Percentiles rank a stretch among this genome's conserved stretches.
Evolutionary conservation across 2,113 vertebrate genomes (phyloP).

Genomic region (Raja brachyura): DNA sequence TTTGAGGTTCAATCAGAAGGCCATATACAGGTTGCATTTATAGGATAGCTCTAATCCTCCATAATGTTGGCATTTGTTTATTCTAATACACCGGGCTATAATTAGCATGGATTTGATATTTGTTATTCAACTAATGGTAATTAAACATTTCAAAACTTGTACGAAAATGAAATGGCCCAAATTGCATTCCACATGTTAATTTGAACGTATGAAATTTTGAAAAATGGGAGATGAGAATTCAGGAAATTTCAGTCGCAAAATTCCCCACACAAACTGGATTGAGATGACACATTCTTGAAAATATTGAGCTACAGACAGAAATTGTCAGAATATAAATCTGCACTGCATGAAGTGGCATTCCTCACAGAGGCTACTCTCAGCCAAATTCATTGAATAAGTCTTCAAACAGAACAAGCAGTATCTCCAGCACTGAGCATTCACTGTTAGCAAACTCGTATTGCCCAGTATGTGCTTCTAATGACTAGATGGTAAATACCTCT

Average conservation of each 20-base stretch:
- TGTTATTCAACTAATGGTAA: no score
- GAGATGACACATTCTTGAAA: neutral
- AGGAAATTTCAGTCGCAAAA: neutral
- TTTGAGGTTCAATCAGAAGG: neutral
- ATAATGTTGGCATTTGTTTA: no score
- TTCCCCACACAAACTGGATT: neutral
- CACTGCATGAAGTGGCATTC: neutral
- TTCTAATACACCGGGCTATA: neutral
- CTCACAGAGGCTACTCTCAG: neutral
- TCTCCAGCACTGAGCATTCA: conserved; percentile 13
- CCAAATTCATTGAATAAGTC: neutral
- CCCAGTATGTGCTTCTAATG: neutral
- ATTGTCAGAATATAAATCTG: conserved; percentile 19
- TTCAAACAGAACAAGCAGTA: conserved; percentile 34
- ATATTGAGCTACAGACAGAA: neutral
- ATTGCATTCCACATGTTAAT: neutral
- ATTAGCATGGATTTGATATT: neutral
- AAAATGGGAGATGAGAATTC: neutral
- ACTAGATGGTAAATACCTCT: conserved; percentile 33
- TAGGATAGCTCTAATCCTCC: neutral
- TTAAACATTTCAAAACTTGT: neutral
- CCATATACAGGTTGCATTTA: neutral
- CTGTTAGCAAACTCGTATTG: conserved; percentile 2
- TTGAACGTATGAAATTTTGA: neutral
- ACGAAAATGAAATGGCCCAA: neutral